Conservation (phyloP, 1,140 invertebrate species). For the Drosophila bifasciata region DNA sequence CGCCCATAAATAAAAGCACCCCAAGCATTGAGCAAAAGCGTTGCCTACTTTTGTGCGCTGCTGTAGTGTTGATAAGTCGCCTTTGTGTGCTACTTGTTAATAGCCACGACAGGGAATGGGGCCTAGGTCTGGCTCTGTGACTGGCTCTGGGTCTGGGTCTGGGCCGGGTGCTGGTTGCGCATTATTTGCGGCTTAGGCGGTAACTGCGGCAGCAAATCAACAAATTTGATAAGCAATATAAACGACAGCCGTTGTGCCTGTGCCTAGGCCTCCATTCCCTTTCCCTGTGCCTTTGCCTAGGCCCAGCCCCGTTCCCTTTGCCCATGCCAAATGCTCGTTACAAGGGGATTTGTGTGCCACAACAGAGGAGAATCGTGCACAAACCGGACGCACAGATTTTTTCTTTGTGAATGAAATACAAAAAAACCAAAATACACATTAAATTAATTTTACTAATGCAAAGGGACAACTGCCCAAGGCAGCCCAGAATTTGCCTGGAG, state of each 20-base stretch:
- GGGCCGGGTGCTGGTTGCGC: conserved; percentile 36
- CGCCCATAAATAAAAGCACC: conserved; percentile 52
- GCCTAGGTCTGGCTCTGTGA: background rate
- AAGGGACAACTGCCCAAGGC: background rate
- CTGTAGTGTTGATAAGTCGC: conserved; percentile 77
- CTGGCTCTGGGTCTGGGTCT: background rate
- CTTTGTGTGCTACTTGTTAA: conserved; percentile 76
- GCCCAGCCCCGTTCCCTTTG: background rate
- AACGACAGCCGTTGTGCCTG: conserved; percentile 39
- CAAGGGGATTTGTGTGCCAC: conserved; percentile 63
- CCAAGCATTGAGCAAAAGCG: conserved; percentile 38
- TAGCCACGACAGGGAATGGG: conserved; percentile 39
- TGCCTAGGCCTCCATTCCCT: too few species aligned
- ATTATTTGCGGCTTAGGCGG: conserved; percentile 76
- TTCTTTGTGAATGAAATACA: conserved; percentile 14
- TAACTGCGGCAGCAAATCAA: conserved; percentile 75
- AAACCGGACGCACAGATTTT: conserved; percentile 6
- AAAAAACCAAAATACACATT: conserved; percentile 17
- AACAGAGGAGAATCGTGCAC: conserved; percentile 16
- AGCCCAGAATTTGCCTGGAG: background rate
- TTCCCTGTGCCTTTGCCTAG: too few species aligned
- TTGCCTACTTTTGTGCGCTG: conserved; percentile 69
- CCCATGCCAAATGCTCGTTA: conserved; percentile 43
- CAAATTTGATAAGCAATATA: conserved; percentile 82
- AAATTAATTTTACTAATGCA: conserved; percentile 1